Evolutionary conservation across 2,888 invertebrate genomes (phyloP), one percentile per base, ranked within the genome.

Genomic region (Cordylochernes scorpioides): DNA sequence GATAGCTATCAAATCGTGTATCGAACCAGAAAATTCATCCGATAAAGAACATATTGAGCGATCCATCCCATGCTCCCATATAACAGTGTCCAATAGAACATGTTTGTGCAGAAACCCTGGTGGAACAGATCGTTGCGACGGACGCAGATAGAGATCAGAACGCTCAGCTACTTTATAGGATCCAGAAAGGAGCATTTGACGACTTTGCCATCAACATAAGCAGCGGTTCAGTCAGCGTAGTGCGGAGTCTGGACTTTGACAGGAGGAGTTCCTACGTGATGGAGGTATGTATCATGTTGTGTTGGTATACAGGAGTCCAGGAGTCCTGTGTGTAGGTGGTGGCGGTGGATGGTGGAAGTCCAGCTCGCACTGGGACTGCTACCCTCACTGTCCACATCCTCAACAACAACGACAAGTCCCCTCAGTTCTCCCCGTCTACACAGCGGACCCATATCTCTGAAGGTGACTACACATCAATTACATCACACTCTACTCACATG

Each of bases 71-170:
- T n/a, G n/a, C n/a, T n/a, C n/a, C n/a, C n/a, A n/a, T n/a, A n/a
- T n/a, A n/a, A n/a, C n/a, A n/a, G n/a, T n/a, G n/a, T n/a, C n/a
- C n/a, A n/a, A n/a, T n/a, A n/a, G n/a, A 19, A 19, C 8, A 19
- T 19, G 8, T 19, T 19, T n/a, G 8, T 9, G n/a, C 8, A 72
- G 73, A 71, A n/a, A 66, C 69, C 0, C 63, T 67, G 38, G 67
- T 82, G 9, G 64, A 68, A 29, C 64, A 65, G 29, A 62, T 84
- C 0, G 55, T 62, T 27, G 86, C 86, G 0, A 67, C 64, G 0
- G 88, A 88, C 49, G 61, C 68, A 12, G 86, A 88, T 51, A 68
- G 70, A n/a, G 77, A 78, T 0, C 51, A 69, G 3, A 88, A 88
- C 54, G 71, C 84, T 0, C 65, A 70, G 43, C 58, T 86, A 24